A percentile compares a stretch with the other conserved stretches of the same genome.
Conservation (phyloP, 2,797 vertebrate genomes). For the Kryptolebias ocellatus region DNA sequence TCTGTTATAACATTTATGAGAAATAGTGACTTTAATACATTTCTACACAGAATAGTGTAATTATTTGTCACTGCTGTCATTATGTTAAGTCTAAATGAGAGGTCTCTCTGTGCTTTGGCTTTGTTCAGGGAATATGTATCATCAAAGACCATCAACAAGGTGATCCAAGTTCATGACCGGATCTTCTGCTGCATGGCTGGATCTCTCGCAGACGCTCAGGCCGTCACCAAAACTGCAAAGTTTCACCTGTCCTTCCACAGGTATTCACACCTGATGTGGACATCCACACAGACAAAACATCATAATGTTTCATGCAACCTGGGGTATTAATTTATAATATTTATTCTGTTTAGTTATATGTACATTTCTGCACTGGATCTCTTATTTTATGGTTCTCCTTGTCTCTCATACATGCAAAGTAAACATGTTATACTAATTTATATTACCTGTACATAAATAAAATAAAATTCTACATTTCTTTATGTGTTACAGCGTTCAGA, state of each 20-base stretch:
- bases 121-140: conserved; percentile 80
- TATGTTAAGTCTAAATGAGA: too few relatives aligned
- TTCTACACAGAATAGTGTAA: too few relatives aligned
- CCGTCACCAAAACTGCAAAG: conserved; percentile 80
- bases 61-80: too few relatives aligned
- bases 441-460: not conserved
- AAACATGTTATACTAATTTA: too few relatives aligned
- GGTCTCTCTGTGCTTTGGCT: too few relatives aligned
- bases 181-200: conserved; percentile 90
- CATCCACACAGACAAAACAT: not conserved
- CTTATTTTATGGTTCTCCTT: too few relatives aligned
- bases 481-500: conserved; percentile 77
- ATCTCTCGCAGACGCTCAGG: conserved; percentile 87
- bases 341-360: too few relatives aligned
- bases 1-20: too few relatives aligned
- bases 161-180: conserved; percentile 84
- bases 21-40: too few relatives aligned
- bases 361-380: too few relatives aligned
- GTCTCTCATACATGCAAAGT: too few relatives aligned
- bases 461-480: not conserved
- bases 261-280: conserved; percentile 10
- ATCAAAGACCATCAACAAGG: conserved; percentile 88
- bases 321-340: too few relatives aligned
- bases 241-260: conserved; percentile 83
- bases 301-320: not conserved